A percentile compares a stretch with the other conserved stretches of the same genome.
phyloP scores from a whole-genome alignment of 2,113 vertebrate species.

The Otis tarda region DNA sequence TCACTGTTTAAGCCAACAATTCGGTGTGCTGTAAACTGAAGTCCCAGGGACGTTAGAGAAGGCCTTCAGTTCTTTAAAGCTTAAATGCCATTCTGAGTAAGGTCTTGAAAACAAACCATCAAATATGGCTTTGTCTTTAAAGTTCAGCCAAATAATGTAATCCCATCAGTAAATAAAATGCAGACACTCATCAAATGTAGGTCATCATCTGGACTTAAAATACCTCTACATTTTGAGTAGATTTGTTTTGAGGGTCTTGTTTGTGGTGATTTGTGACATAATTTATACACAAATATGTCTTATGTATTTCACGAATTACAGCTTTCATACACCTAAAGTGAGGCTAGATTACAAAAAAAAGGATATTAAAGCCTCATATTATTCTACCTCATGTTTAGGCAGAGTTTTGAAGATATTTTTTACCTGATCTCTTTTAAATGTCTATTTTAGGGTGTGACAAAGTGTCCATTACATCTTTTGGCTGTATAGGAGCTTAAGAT shows the following conservation, averaged over 20 bases:
- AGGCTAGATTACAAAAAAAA: background rate
- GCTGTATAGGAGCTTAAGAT: background rate
- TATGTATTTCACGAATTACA: background rate
- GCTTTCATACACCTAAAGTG: background rate
- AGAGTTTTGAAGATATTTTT: background rate
- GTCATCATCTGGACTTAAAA: background rate
- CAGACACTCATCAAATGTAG: background rate
- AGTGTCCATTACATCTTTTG: background rate
- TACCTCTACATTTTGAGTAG: background rate
- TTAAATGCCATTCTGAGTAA: background rate
- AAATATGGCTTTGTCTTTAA: background rate
- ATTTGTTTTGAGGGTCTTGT: background rate
- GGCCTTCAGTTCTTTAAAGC: background rate
- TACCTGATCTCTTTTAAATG: background rate
- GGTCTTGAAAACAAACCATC: background rate
- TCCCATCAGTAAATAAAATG: background rate
- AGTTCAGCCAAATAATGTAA: background rate
- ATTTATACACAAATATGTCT: background rate
- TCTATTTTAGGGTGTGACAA: background rate
- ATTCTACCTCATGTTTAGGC: background rate
- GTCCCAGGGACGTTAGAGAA: background rate
- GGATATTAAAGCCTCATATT: background rate
- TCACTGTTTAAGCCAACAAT: background rate
- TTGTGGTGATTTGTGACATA: fast-evolving
- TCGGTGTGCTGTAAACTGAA: background rate